phyloP scores from a whole-genome alignment of 2,113 vertebrate genomes.

The Phaethornis superciliosus region DNA sequence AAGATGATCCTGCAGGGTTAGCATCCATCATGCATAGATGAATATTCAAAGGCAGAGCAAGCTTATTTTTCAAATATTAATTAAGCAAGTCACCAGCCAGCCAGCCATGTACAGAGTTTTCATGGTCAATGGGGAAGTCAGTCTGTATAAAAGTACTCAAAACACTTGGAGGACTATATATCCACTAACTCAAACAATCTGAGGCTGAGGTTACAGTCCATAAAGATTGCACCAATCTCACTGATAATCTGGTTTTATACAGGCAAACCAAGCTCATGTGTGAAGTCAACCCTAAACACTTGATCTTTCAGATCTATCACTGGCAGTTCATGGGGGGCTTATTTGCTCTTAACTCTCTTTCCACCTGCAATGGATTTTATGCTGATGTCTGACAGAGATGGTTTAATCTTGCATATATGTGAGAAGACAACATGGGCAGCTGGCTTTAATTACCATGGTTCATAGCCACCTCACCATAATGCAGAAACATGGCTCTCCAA shows the following conservation, averaged over 20 bases:
- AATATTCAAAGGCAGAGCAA: not conserved
- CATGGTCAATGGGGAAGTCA: not conserved
- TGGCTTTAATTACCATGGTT: not conserved
- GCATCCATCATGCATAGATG: not conserved
- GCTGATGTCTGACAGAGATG: not conserved
- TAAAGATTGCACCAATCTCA: not conserved
- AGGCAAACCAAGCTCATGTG: not conserved
- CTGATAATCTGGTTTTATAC: not conserved
- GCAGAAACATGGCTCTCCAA: not conserved
- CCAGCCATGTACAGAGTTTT: not conserved
- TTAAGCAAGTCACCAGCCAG: not conserved
- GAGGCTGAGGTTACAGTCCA: not conserved
- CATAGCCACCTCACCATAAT: not conserved
- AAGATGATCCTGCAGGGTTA: not conserved
- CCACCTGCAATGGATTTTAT: not conserved
- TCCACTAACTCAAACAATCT: not conserved
- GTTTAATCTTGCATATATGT: not conserved
- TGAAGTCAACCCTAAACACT: not conserved
- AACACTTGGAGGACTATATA: not conserved
- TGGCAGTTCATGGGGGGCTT: not conserved
- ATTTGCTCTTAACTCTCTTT: not conserved
- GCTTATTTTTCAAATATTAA: conserved; percentile 31
- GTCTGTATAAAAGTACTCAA: not conserved
- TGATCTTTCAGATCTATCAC: not conserved
- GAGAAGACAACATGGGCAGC: not conserved